Percentiles rank a stretch among this genome's conserved stretches.
phyloP scores from a whole-genome alignment of 2,888 invertebrate genomes.

The Noctua comes region DNA sequence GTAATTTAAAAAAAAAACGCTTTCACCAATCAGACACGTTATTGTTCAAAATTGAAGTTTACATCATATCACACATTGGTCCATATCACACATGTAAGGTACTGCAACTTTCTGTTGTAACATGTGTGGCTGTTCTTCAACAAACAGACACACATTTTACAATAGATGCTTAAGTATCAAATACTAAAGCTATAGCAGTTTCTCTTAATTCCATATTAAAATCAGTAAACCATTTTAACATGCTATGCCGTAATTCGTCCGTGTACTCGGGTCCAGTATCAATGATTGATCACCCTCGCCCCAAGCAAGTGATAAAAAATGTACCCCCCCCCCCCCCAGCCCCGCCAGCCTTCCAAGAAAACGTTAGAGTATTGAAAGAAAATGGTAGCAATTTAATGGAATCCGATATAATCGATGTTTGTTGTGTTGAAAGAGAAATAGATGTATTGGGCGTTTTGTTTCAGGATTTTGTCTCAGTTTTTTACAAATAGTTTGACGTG shows the following conservation, averaged over 20 bases:
- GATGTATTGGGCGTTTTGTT: neutral
- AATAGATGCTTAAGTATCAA: neutral
- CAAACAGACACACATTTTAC: neutral
- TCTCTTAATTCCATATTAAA: slow-evolving; percentile 28
- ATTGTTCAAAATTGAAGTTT: neutral
- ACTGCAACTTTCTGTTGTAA: neutral
- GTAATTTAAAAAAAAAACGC: neutral
- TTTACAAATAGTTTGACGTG: no score
- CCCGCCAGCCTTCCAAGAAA: slow-evolving; percentile 26
- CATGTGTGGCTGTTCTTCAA: neutral
- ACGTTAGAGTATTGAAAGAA: slow-evolving; percentile 40
- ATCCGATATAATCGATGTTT: slow-evolving; percentile 35
- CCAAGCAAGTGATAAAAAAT: slow-evolving; percentile 60
- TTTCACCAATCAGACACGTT: neutral
- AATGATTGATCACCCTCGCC: slow-evolving; percentile 61
- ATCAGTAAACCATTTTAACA: slow-evolving; percentile 41
- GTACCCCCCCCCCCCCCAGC: slow-evolving; percentile 25
- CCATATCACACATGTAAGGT: neutral
- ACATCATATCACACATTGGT: neutral
- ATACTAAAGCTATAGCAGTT: neutral
- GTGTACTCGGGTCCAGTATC: slow-evolving; percentile 36
- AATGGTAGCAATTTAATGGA: slow-evolving; percentile 47
- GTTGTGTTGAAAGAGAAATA: slow-evolving; percentile 7
- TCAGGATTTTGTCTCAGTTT: no score
- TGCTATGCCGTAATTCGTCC: slow-evolving; percentile 31